These are phyloP conservation scores for Acanthaster planci DNA, from an alignment of 35 echinoderm and acorn worm genomes.

Conservation along the genomic window DNA sequence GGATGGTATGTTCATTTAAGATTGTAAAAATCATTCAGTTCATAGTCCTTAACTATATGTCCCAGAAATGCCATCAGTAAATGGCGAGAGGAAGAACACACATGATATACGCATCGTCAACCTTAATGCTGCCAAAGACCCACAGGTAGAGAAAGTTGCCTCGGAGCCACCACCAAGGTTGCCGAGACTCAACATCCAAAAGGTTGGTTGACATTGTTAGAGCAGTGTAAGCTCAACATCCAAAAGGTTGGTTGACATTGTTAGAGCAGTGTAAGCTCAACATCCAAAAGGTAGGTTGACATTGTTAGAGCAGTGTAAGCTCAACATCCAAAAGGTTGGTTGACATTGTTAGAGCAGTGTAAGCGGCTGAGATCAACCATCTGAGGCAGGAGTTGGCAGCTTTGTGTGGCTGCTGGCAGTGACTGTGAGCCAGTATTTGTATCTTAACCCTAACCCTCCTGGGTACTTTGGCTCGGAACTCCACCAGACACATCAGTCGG, in stretches of 20 bases:
- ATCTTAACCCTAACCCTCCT: too few species aligned
- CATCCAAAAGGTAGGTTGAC: not conserved
- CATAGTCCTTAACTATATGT: not conserved
- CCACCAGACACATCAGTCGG: too few species aligned
- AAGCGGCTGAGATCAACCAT: too few species aligned
- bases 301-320: not conserved
- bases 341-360: not conserved
- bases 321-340: not conserved
- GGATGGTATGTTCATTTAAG: too few species aligned
- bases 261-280: not conserved
- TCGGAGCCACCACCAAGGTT: not conserved
- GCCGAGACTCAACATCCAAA: not conserved
- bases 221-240: not conserved
- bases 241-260: not conserved
- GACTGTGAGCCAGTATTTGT: too few species aligned
- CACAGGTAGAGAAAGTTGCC: not conserved
- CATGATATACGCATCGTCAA: conserved; percentile 25
- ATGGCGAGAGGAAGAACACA: conserved; percentile 12
- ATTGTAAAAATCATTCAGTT: too few species aligned
- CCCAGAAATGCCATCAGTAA: conserved; percentile 2
- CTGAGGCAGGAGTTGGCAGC: too few species aligned
- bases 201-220: not conserved
- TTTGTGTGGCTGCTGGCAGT: too few species aligned
- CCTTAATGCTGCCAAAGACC: not conserved
- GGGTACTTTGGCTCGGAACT: too few species aligned